Base-by-base conservation (phyloP, 2,888 invertebrate genomes). In the Stenoptilia bipunctidactyla region DNA sequence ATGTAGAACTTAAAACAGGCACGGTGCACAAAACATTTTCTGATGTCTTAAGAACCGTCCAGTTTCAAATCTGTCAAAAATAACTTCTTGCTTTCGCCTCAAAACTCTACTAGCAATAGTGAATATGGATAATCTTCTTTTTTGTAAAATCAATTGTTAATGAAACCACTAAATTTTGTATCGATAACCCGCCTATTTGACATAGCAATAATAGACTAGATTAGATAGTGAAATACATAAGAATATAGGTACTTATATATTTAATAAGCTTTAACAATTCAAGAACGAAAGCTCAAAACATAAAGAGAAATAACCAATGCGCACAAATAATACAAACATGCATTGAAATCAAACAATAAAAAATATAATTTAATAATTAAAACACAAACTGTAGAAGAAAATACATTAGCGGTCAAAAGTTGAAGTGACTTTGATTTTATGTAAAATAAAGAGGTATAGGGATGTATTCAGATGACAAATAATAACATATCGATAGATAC, bases 201-300 rank as follows among this genome's bases (percentile, higher is more conserved):
- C 66, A 79, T 82, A 83, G 83, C 82, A 83, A 83, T 83, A 83
- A 80, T 82, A 80, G 66, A 55, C 59, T 79, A 80, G 76, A 73
- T 66, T 79, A 77, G 73, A 66, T 79, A 80, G 69, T 69, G 62
- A 72, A 72, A 73, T 63, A 61, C n/a, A 30, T 8, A 30, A n/a
- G 12, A 30, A 30, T 62, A 56, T n/a, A n/a, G n/a, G n/a, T n/a
- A n/a, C n/a, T n/a, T n/a, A n/a, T 56, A 52, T 73, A 73, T 72
- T 20, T 65, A 57, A 65, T 73, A 75, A 72, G 75, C 73, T 72
- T 72, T 64, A 61, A 63, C 60, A 59, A 53, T 53, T 59, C 65
- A 61, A 30, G 12, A 8, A 9, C 9, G n/a, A n/a, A 30, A 30
- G 30, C 30, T 30, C 30, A 14, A 34, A 35, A 40, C 15, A 8